These are phyloP conservation scores for Heteromyza rotundicornis DNA, from an alignment of 2,888 invertebrate genomes.

Conservation along the genomic window DNA sequence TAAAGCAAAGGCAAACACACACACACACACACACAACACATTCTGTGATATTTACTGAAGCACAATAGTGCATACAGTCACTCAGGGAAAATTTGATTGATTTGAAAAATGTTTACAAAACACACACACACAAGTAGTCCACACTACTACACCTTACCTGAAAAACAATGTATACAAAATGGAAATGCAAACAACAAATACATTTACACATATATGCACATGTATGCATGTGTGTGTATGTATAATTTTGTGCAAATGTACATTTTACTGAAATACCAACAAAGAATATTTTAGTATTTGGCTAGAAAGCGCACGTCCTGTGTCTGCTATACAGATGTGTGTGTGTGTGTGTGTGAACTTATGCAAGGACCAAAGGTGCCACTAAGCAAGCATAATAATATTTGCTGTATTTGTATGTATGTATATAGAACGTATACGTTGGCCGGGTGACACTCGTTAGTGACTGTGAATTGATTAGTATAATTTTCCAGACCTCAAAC, in stretches of 20 bases:
- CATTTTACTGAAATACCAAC: too few relatives aligned
- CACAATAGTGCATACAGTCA: too few relatives aligned
- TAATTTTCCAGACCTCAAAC: neutral
- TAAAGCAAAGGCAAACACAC: neutral
- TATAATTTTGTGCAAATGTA: neutral
- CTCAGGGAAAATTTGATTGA: conserved; percentile 1
- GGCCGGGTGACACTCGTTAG: neutral
- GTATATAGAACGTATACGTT: too few relatives aligned
- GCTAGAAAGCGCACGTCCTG: too few relatives aligned
- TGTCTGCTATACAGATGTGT: neutral
- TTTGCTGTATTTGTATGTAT: too few relatives aligned
- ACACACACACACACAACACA: neutral
- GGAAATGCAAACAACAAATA: neutral
- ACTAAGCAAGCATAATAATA: too few relatives aligned
- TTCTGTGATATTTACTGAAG: neutral
- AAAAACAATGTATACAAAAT: too few relatives aligned
- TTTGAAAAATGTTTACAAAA: neutral
- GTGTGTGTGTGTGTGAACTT: neutral
- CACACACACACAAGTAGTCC: too few relatives aligned
- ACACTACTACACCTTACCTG: too few relatives aligned
- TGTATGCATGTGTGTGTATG: neutral
- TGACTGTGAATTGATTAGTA: neutral
- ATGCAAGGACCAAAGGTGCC: too few relatives aligned
- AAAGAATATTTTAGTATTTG: too few relatives aligned
- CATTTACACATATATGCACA: neutral